phyloP scores from a whole-genome alignment of 2,888 invertebrate species.

The Clistopyga incitator region DNA sequence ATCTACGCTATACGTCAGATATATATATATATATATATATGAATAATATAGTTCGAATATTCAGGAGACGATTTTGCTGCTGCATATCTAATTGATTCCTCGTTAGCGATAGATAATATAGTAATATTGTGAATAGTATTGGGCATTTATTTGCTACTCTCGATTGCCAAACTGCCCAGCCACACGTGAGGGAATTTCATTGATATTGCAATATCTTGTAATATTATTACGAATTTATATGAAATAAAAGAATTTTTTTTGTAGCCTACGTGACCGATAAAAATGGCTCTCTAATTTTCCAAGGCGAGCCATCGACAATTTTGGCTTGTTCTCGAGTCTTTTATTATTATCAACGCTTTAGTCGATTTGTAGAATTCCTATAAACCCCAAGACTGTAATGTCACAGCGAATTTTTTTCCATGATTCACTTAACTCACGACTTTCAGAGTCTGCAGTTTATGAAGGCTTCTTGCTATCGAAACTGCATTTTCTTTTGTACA shows the following conservation, averaged over 20 bases:
- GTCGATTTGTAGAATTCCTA: not conserved
- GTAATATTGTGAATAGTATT: not conserved
- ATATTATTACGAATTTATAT: not conserved
- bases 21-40: not conserved
- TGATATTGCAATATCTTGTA: not conserved
- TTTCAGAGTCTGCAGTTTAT: conserved; percentile 33
- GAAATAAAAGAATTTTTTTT: conserved; percentile 1
- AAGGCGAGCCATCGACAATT: not conserved
- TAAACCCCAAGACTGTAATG: not conserved
- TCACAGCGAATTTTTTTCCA: conserved; percentile 31
- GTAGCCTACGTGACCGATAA: not conserved
- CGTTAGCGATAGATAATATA: not conserved
- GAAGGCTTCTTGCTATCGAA: conserved; percentile 36
- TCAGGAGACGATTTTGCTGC: not conserved
- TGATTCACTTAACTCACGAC: conserved; percentile 56
- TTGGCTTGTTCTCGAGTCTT: not conserved
- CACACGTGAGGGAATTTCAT: not conserved
- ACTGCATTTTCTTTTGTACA: conserved; percentile 52
- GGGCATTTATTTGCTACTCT: conserved; percentile 1
- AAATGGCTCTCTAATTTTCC: not conserved
- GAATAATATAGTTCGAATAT: too few relatives aligned
- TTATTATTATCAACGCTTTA: not conserved
- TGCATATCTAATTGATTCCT: conserved; percentile 54
- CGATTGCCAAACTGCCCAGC: not conserved
- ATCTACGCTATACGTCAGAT: not conserved